A percentile compares a stretch with the other conserved stretches of the same genome.
Evolutionary conservation across 2,888 invertebrate genomes (phyloP).

Genomic region (Psylliodes chrysocephalus): DNA sequence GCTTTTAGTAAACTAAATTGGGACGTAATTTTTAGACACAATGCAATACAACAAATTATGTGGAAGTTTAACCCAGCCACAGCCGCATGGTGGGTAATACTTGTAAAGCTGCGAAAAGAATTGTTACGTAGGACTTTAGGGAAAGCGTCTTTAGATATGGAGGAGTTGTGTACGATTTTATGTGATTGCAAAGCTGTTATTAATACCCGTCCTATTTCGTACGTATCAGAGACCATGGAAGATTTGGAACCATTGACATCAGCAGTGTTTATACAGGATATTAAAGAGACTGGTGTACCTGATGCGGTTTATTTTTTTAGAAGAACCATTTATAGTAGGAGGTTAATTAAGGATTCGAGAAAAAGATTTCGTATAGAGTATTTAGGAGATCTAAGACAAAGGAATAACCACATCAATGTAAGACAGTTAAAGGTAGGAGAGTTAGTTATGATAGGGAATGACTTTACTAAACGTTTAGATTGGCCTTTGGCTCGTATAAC

Average conservation of each 20-base stretch:
- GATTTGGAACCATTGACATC: constrained; percentile 13
- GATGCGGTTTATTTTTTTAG: constrained; percentile 8
- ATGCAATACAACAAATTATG: too few species aligned
- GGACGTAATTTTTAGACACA: too few species aligned
- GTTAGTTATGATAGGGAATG: constrained; percentile 22
- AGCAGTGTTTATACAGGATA: constrained; percentile 13
- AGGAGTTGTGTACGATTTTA: too few species aligned
- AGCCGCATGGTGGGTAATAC: not conserved
- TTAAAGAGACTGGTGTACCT: constrained; percentile 25
- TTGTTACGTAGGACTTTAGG: not conserved
- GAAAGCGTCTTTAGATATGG: too few species aligned
- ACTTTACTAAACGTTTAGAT: constrained; percentile 18
- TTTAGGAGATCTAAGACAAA: constrained; percentile 19
- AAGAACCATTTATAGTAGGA: constrained; percentile 7
- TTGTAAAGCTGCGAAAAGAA: not conserved
- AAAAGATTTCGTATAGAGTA: constrained; percentile 22
- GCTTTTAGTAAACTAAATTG: not conserved
- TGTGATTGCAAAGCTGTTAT: too few species aligned
- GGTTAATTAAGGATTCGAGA: constrained; percentile 14
- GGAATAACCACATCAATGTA: not conserved
- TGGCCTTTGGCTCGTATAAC: constrained; percentile 25
- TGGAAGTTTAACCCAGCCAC: too few species aligned
- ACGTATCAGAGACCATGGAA: not conserved
- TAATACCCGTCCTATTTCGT: too few species aligned
- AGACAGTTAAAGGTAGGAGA: constrained; percentile 13